Conservation (phyloP, 1,140 invertebrate species). For the Lutraria rhynchaena region DNA sequence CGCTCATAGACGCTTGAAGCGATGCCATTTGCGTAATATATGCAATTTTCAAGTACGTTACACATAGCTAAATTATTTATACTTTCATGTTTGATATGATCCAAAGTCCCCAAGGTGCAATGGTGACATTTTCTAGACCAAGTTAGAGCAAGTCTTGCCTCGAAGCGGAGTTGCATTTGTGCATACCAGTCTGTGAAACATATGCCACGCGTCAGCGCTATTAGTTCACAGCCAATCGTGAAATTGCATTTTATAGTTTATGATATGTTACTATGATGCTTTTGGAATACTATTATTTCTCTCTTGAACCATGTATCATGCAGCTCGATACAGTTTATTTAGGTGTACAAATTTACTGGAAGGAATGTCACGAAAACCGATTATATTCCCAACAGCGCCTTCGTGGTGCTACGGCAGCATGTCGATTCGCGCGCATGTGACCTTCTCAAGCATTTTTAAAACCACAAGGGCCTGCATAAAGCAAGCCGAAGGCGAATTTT, state of each 20-base stretch:
- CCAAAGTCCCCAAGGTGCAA: slow-evolving; percentile 8
- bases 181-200: slow-evolving; percentile 7
- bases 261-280: background rate
- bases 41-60: slow-evolving; percentile 39
- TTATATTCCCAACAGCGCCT: too few species aligned
- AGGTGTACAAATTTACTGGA: too few species aligned
- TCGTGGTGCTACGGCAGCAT: too few species aligned
- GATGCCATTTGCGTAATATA: slow-evolving; percentile 7
- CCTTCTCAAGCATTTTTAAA: too few species aligned
- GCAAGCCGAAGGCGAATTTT: too few species aligned
- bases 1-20: slow-evolving; percentile 16
- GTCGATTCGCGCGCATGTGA: too few species aligned
- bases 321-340: too few species aligned
- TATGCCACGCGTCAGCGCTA: background rate
- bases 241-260: slow-evolving; percentile 29
- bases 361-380: too few species aligned
- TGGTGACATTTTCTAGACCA: slow-evolving; percentile 25
- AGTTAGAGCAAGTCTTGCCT: background rate
- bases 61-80: slow-evolving; percentile 48
- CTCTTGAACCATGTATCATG: too few species aligned
- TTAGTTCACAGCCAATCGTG: slow-evolving; percentile 8
- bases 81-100: slow-evolving; percentile 13
- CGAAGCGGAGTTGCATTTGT: slow-evolving; percentile 10
- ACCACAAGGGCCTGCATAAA: too few species aligned
- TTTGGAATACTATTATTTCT: background rate